Evolutionary conservation across 1,140 invertebrate species (phyloP).

Genomic region (Arctopsyche grandis): DNA sequence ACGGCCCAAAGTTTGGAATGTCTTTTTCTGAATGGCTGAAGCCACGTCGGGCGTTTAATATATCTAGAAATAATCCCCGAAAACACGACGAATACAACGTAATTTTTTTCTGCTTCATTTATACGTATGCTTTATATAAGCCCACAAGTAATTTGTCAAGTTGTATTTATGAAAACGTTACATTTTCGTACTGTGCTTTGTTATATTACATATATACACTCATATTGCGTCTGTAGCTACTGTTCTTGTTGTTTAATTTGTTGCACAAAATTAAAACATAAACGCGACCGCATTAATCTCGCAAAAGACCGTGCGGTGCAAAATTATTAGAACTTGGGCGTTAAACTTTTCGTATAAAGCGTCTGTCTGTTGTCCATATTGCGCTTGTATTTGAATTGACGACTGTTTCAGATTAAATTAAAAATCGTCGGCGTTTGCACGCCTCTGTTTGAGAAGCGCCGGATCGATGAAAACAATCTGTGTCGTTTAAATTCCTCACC

Average conservation of each 20-base stretch:
- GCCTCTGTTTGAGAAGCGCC: no score
- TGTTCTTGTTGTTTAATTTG: slow-evolving; percentile 22
- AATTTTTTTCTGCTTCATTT: neutral
- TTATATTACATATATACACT: no score
- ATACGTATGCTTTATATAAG: neutral
- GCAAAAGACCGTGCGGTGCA: neutral
- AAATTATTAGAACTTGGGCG: slow-evolving; percentile 5
- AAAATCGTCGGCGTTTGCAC: no score
- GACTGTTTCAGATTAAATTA: no score
- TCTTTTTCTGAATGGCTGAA: slow-evolving; percentile 32
- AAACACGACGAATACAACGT: neutral
- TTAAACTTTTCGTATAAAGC: neutral
- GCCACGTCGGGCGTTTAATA: slow-evolving; percentile 25
- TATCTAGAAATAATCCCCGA: slow-evolving; percentile 13
- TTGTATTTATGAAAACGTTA: slow-evolving; percentile 19
- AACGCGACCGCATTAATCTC: slow-evolving; percentile 8
- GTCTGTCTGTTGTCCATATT: neutral
- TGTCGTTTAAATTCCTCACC: no score
- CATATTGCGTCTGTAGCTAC: neutral
- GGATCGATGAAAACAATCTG: no score
- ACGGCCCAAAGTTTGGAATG: slow-evolving; percentile 40
- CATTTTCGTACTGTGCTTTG: neutral
- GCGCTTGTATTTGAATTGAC: no score
- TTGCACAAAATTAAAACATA: slow-evolving; percentile 31
- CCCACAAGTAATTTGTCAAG: neutral